Evolutionary conservation across 2,888 invertebrate species (phyloP).

Genomic region (Rhopalosiphum nymphaeae): DNA sequence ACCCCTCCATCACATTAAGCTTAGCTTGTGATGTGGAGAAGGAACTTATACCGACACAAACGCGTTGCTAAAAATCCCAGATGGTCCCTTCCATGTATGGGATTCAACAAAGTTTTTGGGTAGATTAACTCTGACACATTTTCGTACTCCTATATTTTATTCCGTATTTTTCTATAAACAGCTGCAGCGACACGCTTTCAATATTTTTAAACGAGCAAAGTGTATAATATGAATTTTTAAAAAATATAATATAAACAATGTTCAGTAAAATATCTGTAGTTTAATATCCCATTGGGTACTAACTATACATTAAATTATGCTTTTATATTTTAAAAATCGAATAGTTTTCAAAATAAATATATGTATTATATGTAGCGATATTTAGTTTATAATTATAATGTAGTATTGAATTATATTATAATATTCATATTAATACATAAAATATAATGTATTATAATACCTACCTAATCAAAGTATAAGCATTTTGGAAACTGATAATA

Average conservation of each 20-base stretch:
- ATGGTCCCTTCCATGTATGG: constrained; percentile 1
- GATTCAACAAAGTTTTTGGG: constrained; percentile 3
- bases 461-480: neutral
- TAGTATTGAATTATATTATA: neutral
- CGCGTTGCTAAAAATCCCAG: constrained; percentile 15
- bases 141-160: neutral
- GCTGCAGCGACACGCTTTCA: neutral
- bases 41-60: neutral
- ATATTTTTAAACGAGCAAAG: neutral
- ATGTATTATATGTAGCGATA: neutral
- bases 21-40: neutral
- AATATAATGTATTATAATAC: too few species aligned
- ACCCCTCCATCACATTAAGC: neutral
- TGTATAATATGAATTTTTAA: neutral
- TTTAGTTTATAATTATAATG: neutral
- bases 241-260: neutral
- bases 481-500: neutral
- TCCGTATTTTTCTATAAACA: neutral
- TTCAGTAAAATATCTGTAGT: neutral
- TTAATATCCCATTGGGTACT: neutral
- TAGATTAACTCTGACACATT: neutral
- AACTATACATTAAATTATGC: neutral
- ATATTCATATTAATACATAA: neutral
- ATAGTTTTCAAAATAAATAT: neutral
- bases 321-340: neutral